Evolutionary conservation across 1,140 invertebrate species (phyloP), one percentile per base, ranked within the genome.

Genomic region (Rhagoletis zephyria): DNA sequence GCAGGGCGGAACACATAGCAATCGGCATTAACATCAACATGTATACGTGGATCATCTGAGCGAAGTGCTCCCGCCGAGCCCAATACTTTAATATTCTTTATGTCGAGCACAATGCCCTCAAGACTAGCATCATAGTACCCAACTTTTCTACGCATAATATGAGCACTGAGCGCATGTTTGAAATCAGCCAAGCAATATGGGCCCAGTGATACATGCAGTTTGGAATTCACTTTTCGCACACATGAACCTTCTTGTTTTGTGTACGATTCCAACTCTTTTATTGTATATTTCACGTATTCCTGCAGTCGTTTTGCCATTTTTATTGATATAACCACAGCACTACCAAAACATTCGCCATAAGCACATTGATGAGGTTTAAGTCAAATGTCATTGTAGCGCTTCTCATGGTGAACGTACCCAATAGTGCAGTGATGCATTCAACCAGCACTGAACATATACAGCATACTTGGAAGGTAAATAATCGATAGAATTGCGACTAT

Each of bases 1-100:
- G 90, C 88, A 67, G 95, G 95, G 87, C 92, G 92, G 88, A 95
- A 95, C 19, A 95, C 89, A 90, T 95, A 95, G 91, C 95, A 95
- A 89, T 95, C 94, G 60, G 93, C 94, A 90, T 94, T 90, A 19
- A 95, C 91, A 88, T 94, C 92, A 19, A 95, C 61, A 88, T 95
- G 95, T 88, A 95, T 92, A 48, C 92, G 94, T 51, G 91, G 93
- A 87, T 93, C 93, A 85, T 95, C 94, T 42, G 93, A 89, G 9
- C 94, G 89, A 67, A 94, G 89, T 3, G 90, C 90, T 61, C 93
- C 94, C 1, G 92, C 87, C 0, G 93, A 87, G 4, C 92, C 93
- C 6, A 95, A 81, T 10, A 95, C 87, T 91, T 94, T 95, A 16
- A 94, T 93, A 88, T 95, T 95, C 88, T 94, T 93, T 86, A 95